phyloP scores from a whole-genome alignment of 2,888 invertebrate species.

The Pheosia gnoma region DNA sequence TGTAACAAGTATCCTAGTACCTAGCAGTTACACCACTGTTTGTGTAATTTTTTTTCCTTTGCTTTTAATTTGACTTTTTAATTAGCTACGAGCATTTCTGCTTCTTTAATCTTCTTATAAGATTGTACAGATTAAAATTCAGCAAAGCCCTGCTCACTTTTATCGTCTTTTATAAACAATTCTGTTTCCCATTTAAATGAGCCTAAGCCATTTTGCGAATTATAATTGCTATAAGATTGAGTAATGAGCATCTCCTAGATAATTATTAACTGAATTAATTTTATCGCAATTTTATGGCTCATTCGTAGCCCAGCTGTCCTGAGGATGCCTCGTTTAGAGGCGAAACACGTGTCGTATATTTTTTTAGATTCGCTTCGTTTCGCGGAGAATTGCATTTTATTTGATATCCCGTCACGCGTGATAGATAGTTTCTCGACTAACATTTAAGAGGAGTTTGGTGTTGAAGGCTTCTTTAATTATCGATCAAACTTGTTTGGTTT shows the following conservation, averaged over 20 bases:
- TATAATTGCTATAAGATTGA: conserved; percentile 35
- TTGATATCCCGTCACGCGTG: too few species aligned
- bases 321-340: too few species aligned
- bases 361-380: too few species aligned
- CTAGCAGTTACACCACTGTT: conserved; percentile 27
- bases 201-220: conserved; percentile 39
- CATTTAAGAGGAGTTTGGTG: too few species aligned
- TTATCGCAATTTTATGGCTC: too few species aligned
- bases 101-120: conserved; percentile 72
- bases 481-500: too few species aligned
- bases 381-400: too few species aligned
- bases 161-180: conserved; percentile 55
- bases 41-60: conserved; percentile 50
- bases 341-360: too few species aligned
- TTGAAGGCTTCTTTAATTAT: too few species aligned
- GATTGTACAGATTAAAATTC: conserved; percentile 75
- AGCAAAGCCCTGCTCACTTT: conserved; percentile 60
- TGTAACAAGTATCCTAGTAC: conserved; percentile 16
- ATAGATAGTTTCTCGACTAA: too few species aligned
- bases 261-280: background rate
- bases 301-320: too few species aligned
- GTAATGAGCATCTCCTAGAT: conserved; percentile 5
- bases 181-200: conserved; percentile 56
- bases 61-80: conserved; percentile 75
- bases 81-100: conserved; percentile 65